Conservation (phyloP, 2,797 vertebrate species). For the Onychomys arenicola region DNA sequence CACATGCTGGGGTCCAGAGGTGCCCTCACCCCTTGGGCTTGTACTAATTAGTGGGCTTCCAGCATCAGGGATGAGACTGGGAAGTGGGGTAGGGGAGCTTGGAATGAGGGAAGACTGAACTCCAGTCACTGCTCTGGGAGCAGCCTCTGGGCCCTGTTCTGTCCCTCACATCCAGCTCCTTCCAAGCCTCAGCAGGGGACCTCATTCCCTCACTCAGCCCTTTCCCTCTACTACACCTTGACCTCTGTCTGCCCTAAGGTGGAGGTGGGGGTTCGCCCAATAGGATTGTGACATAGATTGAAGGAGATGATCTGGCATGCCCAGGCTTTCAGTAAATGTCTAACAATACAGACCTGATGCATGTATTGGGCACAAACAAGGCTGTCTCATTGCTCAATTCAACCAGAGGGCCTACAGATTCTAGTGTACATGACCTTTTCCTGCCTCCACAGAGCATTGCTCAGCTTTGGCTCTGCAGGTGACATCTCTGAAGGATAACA, state of each 20-base stretch:
- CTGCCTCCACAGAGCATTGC: fast-evolving
- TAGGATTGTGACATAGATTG: neutral
- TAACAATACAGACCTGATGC: fast-evolving
- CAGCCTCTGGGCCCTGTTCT: neutral
- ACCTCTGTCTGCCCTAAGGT: neutral
- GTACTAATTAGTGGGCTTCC: neutral
- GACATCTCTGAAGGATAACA: neutral
- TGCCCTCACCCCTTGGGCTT: neutral
- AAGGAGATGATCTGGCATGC: neutral
- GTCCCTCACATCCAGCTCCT: neutral
- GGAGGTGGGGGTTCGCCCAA: neutral
- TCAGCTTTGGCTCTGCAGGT: neutral
- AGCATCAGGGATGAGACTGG: neutral
- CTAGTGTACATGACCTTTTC: too few relatives aligned
- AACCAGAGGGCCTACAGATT: neutral
- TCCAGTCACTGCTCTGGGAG: neutral
- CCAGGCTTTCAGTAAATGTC: neutral
- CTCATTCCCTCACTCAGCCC: neutral
- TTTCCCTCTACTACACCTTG: neutral
- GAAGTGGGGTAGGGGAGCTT: neutral
- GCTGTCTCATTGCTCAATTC: neutral
- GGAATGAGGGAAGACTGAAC: neutral
- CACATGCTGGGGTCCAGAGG: neutral
- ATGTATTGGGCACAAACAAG: neutral
- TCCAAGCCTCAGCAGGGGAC: neutral